A percentile compares a stretch with the other conserved stretches of the same genome.
Conservation (phyloP, 2,888 invertebrate genomes). For the Chaitophorus viminalis region DNA sequence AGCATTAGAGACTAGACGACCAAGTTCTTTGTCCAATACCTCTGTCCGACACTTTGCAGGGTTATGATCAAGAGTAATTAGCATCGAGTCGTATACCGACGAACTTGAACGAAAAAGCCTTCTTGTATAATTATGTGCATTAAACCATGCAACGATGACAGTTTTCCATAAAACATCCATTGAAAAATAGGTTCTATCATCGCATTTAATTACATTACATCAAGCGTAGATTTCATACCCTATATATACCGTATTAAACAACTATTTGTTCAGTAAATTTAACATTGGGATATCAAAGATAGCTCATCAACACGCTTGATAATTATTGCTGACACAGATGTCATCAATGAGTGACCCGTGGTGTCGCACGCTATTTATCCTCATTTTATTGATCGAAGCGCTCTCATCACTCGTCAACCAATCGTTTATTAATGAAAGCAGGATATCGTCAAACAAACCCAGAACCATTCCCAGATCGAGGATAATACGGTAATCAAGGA, state of each 20-base stretch:
- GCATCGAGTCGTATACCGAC: too few relatives aligned
- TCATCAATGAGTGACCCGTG: not conserved
- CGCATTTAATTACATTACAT: not conserved
- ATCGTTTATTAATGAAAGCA: not conserved
- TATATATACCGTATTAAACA: not conserved
- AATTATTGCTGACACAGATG: not conserved
- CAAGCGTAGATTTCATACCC: not conserved
- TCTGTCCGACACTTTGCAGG: not conserved
- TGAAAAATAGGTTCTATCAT: not conserved
- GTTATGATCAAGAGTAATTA: not conserved
- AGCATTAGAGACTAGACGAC: not conserved
- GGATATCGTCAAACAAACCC: not conserved
- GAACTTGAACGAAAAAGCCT: too few relatives aligned
- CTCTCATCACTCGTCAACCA: not conserved
- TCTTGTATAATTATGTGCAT: not conserved
- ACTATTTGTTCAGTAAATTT: not conserved
- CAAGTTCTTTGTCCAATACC: not conserved
- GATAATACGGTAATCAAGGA: too few relatives aligned
- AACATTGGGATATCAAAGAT: not conserved
- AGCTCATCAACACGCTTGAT: not conserved
- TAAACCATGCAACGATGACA: not conserved
- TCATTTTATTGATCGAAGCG: not conserved
- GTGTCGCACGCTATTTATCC: not conserved
- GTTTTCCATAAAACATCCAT: not conserved
- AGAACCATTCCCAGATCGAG: not conserved